Conservation (phyloP, 2,113 vertebrate genomes). For the Silurus glanis region DNA sequence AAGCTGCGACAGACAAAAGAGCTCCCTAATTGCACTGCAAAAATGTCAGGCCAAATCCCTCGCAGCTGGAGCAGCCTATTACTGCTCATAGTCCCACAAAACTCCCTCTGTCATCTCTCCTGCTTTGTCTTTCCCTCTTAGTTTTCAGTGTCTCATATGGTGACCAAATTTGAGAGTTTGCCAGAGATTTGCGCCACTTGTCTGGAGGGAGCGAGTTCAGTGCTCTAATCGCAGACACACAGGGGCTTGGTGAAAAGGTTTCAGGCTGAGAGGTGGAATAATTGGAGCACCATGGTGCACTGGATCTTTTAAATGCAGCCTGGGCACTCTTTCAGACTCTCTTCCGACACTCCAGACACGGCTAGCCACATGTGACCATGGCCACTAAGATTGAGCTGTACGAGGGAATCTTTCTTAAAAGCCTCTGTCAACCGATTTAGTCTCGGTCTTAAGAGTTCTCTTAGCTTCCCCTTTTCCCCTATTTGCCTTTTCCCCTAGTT, state of each 20-base stretch:
- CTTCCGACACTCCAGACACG: not conserved
- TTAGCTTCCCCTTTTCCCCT: conserved; percentile 28
- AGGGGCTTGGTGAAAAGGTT: conserved; percentile 20
- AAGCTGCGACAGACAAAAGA: conserved; percentile 25
- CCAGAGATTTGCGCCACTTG: conserved; percentile 31
- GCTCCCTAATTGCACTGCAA: conserved; percentile 46
- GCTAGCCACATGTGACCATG: conserved; percentile 22
- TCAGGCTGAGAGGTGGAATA: conserved; percentile 29
- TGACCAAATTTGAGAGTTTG: conserved; percentile 22
- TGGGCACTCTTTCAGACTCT: conserved; percentile 16
- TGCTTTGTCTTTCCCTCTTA: conserved; percentile 19
- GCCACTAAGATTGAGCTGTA: conserved; percentile 28
- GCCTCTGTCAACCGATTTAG: conserved; percentile 11
- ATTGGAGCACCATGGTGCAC: conserved; percentile 25
- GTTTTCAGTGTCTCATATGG: conserved; percentile 20
- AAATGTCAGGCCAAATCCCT: conserved; percentile 52
- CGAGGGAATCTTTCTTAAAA: conserved; percentile 12
- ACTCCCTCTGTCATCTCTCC: conserved; percentile 26
- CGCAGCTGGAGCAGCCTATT: conserved; percentile 36
- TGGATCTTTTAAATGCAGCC: conserved; percentile 26
- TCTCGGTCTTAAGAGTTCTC: conserved; percentile 34
- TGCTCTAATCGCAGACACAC: conserved; percentile 37
- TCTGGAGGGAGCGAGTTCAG: conserved; percentile 20
- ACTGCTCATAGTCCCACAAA: conserved; percentile 42
- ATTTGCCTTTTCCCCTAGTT: conserved; percentile 9